Conservation (phyloP, 2,797 vertebrate genomes). For the Lagocephalus sceleratus region DNA sequence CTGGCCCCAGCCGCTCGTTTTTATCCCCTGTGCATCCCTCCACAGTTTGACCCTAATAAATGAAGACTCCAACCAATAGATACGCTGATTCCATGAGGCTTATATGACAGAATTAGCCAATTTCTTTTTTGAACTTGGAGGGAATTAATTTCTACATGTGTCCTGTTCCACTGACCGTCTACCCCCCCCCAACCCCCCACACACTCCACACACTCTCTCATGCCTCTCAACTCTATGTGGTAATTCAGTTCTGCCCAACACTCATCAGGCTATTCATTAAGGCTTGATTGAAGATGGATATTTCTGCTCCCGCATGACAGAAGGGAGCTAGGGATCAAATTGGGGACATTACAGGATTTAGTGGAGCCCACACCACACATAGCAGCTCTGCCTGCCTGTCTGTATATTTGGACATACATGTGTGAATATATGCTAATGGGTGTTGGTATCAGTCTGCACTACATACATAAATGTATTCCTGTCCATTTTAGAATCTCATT, state of each 20-base stretch:
- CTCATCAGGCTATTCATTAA: constrained; percentile 75
- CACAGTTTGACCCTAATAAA: constrained; percentile 63
- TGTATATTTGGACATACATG: constrained; percentile 32
- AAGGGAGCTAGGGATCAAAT: constrained; percentile 69
- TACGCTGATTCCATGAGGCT: constrained; percentile 58
- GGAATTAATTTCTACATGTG: constrained; percentile 71
- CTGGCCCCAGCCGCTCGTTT: constrained; percentile 34
- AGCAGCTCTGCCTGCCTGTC: constrained; percentile 17
- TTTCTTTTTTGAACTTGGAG: constrained; percentile 57
- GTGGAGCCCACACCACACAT: constrained; percentile 45
- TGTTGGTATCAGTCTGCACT: constrained; percentile 60
- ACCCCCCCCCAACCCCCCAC: constrained; percentile 26
- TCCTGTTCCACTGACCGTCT: constrained; percentile 68
- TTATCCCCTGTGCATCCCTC: constrained; percentile 30
- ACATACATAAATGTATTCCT: constrained; percentile 45
- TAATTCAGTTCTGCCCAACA: constrained; percentile 72
- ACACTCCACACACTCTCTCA: constrained; percentile 28
- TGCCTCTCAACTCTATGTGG: constrained; percentile 62
- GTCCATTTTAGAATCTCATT: constrained; percentile 58
- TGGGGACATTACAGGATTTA: constrained; percentile 61
- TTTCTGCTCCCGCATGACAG: constrained; percentile 68
- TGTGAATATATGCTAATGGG: constrained; percentile 39
- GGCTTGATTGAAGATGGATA: constrained; percentile 73
- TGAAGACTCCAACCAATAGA: constrained; percentile 59
- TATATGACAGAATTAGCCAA: constrained; percentile 68